phyloP scores from a whole-genome alignment of 2,113 vertebrate species.

The Felis chaus region DNA sequence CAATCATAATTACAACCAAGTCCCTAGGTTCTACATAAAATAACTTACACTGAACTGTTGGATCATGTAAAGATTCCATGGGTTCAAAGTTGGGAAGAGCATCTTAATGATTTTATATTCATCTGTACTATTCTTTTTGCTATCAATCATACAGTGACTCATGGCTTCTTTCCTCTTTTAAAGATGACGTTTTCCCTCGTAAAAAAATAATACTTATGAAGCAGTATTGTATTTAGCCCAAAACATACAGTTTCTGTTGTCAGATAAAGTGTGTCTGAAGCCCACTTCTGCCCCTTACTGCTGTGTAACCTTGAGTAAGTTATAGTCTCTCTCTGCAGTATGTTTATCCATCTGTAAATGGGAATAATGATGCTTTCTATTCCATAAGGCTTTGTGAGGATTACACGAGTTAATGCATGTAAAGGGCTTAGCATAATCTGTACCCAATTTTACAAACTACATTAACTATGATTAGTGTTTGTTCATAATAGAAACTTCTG shows the following conservation, averaged over 20 bases:
- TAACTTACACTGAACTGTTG: neutral
- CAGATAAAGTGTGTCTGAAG: neutral
- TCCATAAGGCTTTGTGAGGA: neutral
- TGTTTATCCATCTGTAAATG: neutral
- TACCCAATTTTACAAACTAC: neutral
- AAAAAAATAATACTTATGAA: neutral
- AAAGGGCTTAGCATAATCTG: neutral
- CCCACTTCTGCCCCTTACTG: neutral
- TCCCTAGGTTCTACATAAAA: neutral
- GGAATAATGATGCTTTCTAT: neutral
- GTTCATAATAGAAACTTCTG: neutral
- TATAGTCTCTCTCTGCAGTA: neutral
- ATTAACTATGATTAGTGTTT: neutral
- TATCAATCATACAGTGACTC: neutral
- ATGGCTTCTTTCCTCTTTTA: neutral
- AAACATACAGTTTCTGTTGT: neutral
- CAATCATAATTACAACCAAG: neutral
- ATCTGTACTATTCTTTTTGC: conserved; percentile 30
- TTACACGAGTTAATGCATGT: neutral
- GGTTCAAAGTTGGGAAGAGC: neutral
- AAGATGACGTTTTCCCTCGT: neutral
- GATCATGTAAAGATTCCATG: neutral
- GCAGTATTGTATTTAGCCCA: neutral
- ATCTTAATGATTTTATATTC: conserved; percentile 23
- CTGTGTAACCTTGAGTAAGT: neutral